These are phyloP conservation scores for Dilophus febrilis DNA, from an alignment of 2,888 invertebrate genomes.

Conservation along the genomic window DNA sequence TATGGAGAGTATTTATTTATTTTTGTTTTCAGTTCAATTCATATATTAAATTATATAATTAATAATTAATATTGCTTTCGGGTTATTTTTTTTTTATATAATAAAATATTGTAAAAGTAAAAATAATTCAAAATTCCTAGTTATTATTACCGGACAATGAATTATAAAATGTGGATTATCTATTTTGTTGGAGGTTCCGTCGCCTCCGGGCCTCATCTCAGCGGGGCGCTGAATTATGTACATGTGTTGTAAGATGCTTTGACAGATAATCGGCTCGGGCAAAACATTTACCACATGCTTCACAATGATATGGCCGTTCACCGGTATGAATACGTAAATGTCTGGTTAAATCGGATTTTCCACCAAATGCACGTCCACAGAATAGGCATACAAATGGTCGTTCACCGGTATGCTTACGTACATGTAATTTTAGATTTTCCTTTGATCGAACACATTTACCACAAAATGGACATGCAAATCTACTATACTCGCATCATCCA, in stretches of 20 bases:
- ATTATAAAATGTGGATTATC: no score
- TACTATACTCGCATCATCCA: no score
- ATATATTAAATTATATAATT: no score
- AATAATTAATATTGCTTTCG: no score
- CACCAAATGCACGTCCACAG: conserved; percentile 76
- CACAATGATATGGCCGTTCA: conserved; percentile 79
- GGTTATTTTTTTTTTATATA: no score
- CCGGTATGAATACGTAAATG: conserved; percentile 79
- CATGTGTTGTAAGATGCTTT: conserved; percentile 80
- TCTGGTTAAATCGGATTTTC: conserved; percentile 72
- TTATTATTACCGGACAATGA: no score
- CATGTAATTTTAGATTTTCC: conserved; percentile 74
- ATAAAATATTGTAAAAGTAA: no score
- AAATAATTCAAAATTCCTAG: no score
- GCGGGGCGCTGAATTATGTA: conserved; percentile 52
- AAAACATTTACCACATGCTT: conserved; percentile 83
- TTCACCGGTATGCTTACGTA: conserved; percentile 72
- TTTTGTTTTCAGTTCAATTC: no score
- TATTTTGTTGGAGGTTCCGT: conserved; percentile 27
- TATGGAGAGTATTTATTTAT: no score
- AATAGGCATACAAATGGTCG: conserved; percentile 81
- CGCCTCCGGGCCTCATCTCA: conserved; percentile 34
- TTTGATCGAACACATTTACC: conserved; percentile 79
- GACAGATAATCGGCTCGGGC: conserved; percentile 80
- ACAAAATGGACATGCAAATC: conserved; percentile 78